Evolutionary conservation across 2,113 vertebrate species (phyloP).

Genomic region (Conger conger): DNA sequence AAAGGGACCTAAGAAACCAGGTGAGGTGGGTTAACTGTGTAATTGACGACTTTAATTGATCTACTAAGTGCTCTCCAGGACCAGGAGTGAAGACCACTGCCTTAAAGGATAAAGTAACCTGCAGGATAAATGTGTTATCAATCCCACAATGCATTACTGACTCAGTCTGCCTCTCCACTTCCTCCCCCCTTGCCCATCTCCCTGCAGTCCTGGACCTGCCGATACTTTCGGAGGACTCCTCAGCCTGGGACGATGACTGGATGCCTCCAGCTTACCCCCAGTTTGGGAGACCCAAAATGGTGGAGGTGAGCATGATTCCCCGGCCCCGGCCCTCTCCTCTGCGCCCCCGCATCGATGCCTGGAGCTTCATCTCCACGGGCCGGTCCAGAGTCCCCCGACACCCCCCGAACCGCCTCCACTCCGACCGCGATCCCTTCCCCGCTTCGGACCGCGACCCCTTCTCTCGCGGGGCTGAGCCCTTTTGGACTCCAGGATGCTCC

Average conservation of each 20-base stretch:
- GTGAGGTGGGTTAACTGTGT: no score
- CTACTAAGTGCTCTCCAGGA: no score
- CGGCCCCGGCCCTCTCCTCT: conserved; percentile 81
- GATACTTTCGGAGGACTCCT: conserved; percentile 55
- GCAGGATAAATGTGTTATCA: no score
- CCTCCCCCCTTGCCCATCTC: background rate
- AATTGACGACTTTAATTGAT: no score
- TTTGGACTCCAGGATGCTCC: conserved; percentile 36
- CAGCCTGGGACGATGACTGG: conserved; percentile 61
- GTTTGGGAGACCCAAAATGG: conserved; percentile 74
- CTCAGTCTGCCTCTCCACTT: background rate
- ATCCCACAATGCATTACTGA: background rate
- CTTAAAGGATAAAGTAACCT: no score
- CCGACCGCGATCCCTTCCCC: conserved; percentile 75
- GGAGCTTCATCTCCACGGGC: conserved; percentile 83
- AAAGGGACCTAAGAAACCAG: no score
- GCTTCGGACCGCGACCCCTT: conserved; percentile 71
- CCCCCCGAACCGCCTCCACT: conserved; percentile 78
- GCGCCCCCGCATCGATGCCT: conserved; percentile 82
- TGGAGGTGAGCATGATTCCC: conserved; percentile 76
- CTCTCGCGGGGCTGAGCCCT: conserved; percentile 59
- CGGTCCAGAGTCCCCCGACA: conserved; percentile 48
- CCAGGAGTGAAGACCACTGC: no score
- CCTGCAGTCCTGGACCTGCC: conserved; percentile 61
- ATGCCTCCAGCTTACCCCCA: conserved; percentile 55